Evolutionary conservation across 2,797 vertebrate species (phyloP), one percentile per base, ranked within the genome.

Genomic region (Intellagama lesueurii): DNA sequence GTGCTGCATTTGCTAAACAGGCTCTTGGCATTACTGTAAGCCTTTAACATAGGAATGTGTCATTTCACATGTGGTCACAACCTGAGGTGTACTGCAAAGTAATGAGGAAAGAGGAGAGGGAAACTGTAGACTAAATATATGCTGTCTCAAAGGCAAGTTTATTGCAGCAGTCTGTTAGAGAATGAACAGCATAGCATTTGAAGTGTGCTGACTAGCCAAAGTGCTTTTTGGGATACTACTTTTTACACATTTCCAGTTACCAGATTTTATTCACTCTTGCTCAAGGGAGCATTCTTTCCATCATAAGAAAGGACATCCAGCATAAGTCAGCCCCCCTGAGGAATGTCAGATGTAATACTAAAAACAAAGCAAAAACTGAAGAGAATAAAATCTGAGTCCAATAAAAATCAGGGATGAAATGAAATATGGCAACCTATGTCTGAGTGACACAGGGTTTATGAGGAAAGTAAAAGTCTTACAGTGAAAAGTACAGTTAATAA

Each of bases 251-350:
- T 93, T 94, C 91, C 83, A 92, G 86, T 87, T 95, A 95, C 94
- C 93, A 94, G 90, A 93, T 96, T 96, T 96, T 94, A 95, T 96
- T 96, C 94, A 89, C 86, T 49, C 94, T 95, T 94, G 95, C 96
- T 97, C 94, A 91, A 91, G 91, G 91, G 94, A 96, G 91, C 91
- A 93, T 95, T 95, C 90, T 92, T 94, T 93, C 93, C 95, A 89
- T 94, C 93, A 94, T 0, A 85, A 91, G 85, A 93, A 97, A 97
- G 91, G 94, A 97, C 92, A 95, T 93, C 95, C 92, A 93, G 93
- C 90, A 83, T 94, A 96, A 96, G 94, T 95, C 94, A 94, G 91
- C 86, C 94, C 92, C 93, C 91, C 83, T 93, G 93, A 95, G 93
- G 94, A 96, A 95, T 95, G 92, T 92, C 92, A 96, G 94, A 94